Evolutionary conservation across 2,797 vertebrate genomes (phyloP), one percentile per base, ranked within the genome.

Genomic region (Cetoscarus ocellatus): DNA sequence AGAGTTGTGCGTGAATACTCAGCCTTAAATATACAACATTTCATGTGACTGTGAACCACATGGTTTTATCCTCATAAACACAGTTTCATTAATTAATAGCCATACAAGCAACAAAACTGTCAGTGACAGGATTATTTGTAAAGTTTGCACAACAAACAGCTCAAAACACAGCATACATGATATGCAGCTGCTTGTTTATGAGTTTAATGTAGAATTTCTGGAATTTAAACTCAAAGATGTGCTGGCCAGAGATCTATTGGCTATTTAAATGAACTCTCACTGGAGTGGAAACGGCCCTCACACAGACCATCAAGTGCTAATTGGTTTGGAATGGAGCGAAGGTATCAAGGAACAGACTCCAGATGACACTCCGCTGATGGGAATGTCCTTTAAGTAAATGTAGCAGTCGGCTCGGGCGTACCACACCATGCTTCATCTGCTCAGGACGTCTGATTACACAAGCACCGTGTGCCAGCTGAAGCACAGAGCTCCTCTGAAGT

Each of bases 221-320:
- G 58, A 39, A 61, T 59, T 83, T 64, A 50, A 83, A 76, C 56
- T 65, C 61, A 70, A 75, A 82, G 75, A 70, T 80, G 56, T 84
- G 77, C 65, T 71, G 61, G 43, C 66, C 84, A 75, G 79, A 42
- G 53, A 71, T 51, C 43, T 83, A 82, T 78, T 82, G 79, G 83
- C 74, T 88, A 70, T 89, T 91, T 90, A 86, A 73, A 83, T 86
- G 75, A 87, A 80, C 83, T 81, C 79, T 85, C 85, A 88, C 84
- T 90, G 84, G 64, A 85, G 80, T 78, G 84, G 83, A 92, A 91
- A 89, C 78, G 73, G 74, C 83, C 81, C 88, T 91, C 91, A 89
- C 44, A 64, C 87, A 94, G 93, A 94, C 94, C 94, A 94, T 94
- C 94, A 95, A 93, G 89, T 90, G 85, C 82, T 91, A 94, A 94